phyloP scores from a whole-genome alignment of 35 echinoderm and acorn worm species.

The Chiridota heheva region DNA sequence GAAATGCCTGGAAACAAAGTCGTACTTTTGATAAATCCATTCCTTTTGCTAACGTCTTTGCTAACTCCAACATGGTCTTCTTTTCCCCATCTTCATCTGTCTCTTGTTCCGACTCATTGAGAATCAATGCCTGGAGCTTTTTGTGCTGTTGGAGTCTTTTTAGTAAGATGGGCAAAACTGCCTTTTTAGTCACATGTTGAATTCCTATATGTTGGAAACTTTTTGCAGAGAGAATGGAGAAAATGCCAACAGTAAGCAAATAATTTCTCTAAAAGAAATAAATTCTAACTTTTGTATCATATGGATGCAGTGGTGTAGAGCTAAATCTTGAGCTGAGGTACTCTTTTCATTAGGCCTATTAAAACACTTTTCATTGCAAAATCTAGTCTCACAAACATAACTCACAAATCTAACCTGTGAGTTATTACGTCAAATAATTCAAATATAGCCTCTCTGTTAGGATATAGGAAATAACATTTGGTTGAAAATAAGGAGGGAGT shows the following conservation, averaged over 20 bases:
- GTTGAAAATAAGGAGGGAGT: no score
- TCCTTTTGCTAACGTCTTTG: constrained; percentile 32
- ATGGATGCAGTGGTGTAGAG: neutral
- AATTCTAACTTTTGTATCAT: neutral
- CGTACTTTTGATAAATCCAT: constrained; percentile 76
- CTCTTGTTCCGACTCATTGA: constrained; percentile 9
- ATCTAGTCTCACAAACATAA: neutral
- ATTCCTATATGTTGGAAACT: constrained; percentile 96
- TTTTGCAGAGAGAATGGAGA: neutral
- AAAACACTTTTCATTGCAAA: neutral
- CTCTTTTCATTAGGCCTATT: neutral
- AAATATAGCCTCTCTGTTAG: no score
- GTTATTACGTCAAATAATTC: no score
- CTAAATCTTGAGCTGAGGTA: neutral
- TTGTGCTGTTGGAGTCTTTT: constrained; percentile 72
- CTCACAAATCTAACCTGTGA: neutral
- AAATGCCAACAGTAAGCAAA: neutral
- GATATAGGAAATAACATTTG: no score
- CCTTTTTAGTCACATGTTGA: constrained; percentile 83
- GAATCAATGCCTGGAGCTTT: constrained; percentile 32
- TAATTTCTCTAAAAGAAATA: neutral
- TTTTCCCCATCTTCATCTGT: constrained; percentile 37
- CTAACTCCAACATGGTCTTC: constrained; percentile 24
- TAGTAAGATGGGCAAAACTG: constrained; percentile 68
- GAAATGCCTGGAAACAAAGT: constrained; percentile 68